Conservation (phyloP, 2,113 vertebrate species). For the Tragelaphus buxtoni region DNA sequence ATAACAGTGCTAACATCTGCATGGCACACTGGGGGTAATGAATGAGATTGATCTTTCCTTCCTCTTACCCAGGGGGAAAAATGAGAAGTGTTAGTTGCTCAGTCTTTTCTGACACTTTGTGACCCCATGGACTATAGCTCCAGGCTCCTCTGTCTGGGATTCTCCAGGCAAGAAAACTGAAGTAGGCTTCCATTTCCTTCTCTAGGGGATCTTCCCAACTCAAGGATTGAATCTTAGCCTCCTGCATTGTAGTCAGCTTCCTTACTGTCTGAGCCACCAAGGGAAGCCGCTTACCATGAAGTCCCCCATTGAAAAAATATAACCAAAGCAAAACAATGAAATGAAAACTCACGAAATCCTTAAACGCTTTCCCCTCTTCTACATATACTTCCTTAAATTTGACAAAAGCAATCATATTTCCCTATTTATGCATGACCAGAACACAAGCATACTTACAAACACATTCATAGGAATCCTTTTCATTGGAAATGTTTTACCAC, state of each 20-base stretch:
- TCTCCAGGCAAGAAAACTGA: neutral
- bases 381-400: neutral
- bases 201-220: neutral
- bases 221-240: neutral
- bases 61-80: neutral
- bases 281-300: neutral
- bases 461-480: neutral
- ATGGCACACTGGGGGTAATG: neutral
- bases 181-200: neutral
- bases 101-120: neutral
- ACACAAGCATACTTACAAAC: neutral
- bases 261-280: neutral
- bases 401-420: neutral
- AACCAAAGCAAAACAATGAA: neutral
- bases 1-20: neutral
- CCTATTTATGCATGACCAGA: neutral
- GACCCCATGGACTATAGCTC: neutral
- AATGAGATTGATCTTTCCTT: neutral
- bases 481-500: neutral
- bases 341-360: neutral
- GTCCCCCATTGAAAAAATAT: neutral
- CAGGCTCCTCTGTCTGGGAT: neutral
- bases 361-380: neutral
- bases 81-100: neutral
- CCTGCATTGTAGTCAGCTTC: neutral